Percentiles rank a stretch among this genome's conserved stretches.
phyloP scores from a whole-genome alignment of 1,140 invertebrate genomes.

The Bathynomus jamesi region DNA sequence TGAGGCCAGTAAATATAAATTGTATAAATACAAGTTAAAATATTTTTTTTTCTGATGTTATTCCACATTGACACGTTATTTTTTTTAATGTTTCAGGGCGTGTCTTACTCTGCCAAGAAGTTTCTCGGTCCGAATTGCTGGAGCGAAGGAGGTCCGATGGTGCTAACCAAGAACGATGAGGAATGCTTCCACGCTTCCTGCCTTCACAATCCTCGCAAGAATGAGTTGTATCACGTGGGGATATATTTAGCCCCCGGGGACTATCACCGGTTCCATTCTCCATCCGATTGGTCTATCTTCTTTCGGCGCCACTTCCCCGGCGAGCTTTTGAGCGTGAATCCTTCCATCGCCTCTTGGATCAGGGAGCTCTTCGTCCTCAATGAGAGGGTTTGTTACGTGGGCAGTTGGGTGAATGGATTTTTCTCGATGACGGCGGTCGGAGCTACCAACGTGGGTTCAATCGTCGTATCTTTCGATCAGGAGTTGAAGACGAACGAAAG shows the following conservation, averaged over 20 bases:
- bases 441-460: constrained; percentile 97
- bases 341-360: constrained; percentile 74
- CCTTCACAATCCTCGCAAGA: constrained; percentile 46
- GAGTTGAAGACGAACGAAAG: constrained; percentile 39
- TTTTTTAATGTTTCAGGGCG: constrained; percentile 95
- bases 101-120: constrained; percentile 82
- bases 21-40: too few species aligned
- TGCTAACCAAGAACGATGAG: constrained; percentile 37
- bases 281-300: constrained; percentile 76
- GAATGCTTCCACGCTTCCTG: constrained; percentile 34
- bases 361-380: constrained; percentile 90
- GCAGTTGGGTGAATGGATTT: constrained; percentile 91
- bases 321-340: constrained; percentile 88
- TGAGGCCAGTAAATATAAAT: too few species aligned
- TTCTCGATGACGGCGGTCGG: constrained; percentile 96
- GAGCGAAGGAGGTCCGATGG: constrained; percentile 26
- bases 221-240: constrained; percentile 83
- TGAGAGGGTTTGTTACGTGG: constrained; percentile 88
- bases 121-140: constrained; percentile 70
- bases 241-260: constrained; percentile 97
- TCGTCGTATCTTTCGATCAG: constrained; percentile 80
- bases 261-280: constrained; percentile 97
- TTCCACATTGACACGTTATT: too few species aligned
- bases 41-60: too few species aligned
- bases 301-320: constrained; percentile 64